These are phyloP conservation scores for Phasia obesa DNA, from an alignment of 2,888 invertebrate genomes.

Conservation along the genomic window DNA sequence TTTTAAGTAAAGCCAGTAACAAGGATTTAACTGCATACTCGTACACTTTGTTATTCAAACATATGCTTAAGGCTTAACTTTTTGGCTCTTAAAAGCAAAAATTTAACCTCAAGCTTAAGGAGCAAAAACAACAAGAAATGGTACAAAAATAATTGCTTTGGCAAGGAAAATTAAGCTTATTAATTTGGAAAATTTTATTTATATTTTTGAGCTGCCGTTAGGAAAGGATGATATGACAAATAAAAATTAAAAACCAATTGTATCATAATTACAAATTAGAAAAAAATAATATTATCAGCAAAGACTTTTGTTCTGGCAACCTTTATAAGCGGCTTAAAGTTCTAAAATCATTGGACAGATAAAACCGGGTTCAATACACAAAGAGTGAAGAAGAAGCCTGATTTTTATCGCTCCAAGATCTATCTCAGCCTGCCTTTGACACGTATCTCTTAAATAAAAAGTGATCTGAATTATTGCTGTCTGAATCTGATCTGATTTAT, in stretches of 20 bases:
- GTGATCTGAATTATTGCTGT: too few species aligned
- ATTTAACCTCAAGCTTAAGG: conserved; percentile 48
- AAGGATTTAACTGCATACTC: conserved; percentile 30
- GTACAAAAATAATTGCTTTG: conserved; percentile 51
- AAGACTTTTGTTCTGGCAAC: too few species aligned
- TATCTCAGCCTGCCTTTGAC: too few species aligned
- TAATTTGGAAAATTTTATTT: conserved; percentile 44
- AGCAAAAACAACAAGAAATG: conserved; percentile 17
- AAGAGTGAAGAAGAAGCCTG: too few species aligned
- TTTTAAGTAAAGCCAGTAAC: conserved; percentile 39
- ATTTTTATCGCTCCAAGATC: too few species aligned
- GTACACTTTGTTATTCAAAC: conserved; percentile 37
- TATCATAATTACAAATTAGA: neutral
- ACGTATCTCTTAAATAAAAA: too few species aligned
- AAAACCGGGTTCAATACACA: too few species aligned
- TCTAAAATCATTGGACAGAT: too few species aligned
- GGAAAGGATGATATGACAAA: neutral
- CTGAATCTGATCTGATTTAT: too few species aligned
- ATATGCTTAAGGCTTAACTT: conserved; percentile 52
- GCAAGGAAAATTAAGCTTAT: conserved; percentile 57
- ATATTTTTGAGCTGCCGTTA: neutral
- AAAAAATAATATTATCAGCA: too few species aligned
- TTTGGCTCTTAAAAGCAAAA: conserved; percentile 45
- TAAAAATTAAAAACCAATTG: neutral
- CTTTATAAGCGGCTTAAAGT: too few species aligned